These are phyloP conservation scores for Lynx canadensis DNA, from an alignment of 2,113 vertebrate genomes.

Conservation along the genomic window DNA sequence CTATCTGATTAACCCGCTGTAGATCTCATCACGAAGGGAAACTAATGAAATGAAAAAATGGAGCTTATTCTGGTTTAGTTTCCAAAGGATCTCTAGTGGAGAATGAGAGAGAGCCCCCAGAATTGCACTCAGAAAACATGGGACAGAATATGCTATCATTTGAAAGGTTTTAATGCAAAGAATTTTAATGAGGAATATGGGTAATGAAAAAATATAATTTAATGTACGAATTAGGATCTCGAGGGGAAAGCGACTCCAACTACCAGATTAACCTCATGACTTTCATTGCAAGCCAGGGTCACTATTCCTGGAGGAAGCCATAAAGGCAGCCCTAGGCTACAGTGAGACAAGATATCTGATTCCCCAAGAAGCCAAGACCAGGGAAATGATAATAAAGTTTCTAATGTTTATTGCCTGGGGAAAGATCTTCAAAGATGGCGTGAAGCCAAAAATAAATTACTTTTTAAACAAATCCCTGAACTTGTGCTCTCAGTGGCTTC, in stretches of 20 bases:
- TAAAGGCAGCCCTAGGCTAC: conserved; percentile 48
- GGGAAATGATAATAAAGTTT: conserved; percentile 54
- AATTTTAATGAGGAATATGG: conserved; percentile 47
- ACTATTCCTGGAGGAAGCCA: conserved; percentile 15
- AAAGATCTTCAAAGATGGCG: conserved; percentile 71
- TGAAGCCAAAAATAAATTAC: conserved; percentile 75
- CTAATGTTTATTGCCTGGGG: conserved; percentile 70
- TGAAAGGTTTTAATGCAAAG: conserved; percentile 38
- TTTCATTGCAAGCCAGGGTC: conserved; percentile 38
- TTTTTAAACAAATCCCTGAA: conserved; percentile 66
- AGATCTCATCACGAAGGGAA: not conserved
- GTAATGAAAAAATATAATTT: conserved; percentile 53
- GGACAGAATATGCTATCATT: not conserved
- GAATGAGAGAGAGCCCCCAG: not conserved
- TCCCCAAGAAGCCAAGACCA: conserved; percentile 44
- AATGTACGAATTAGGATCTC: conserved; percentile 22
- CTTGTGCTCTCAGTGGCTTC: conserved; percentile 40
- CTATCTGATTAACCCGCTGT: not conserved
- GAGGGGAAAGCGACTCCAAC: conserved; percentile 3
- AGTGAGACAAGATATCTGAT: not conserved
- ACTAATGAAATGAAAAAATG: not conserved
- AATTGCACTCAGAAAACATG: not conserved
- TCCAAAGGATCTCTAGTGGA: not conserved
- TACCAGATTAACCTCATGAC: conserved; percentile 57
- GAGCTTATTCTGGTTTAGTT: not conserved